Base-by-base conservation (phyloP, 2,797 vertebrate genomes). In the Erethizon dorsatum region DNA sequence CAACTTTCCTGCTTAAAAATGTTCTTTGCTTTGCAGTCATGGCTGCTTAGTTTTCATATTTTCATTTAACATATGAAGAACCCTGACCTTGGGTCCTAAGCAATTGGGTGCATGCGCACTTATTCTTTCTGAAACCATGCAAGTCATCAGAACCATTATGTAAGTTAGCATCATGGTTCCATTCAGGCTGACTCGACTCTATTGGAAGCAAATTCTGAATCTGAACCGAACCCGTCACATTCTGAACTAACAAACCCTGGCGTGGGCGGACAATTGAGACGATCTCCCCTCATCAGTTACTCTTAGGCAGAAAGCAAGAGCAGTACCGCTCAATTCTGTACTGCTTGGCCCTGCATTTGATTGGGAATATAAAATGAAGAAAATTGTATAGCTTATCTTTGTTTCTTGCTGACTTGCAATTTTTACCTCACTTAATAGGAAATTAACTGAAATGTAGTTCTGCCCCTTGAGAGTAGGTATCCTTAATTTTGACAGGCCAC, bases 341-440 rank as follows among this genome's bases (percentile, higher is more conserved):
- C 71, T 77, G 41, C 75, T 82, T 33, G 50, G 28, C 6, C 50
- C 54, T 88, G 17, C 8, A 0, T 61, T 83, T 83, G 18, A 47
- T 41, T 45, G 45, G 79, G n/a, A 91, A 86, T 50, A 65, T 69
- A 91, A 77, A 65, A 31, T 22, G 52, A 71, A 89, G 59, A 15
- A 24, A 92, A 78, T 24, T 9, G 6, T 26, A 17, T 6, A 91
- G 61, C 37, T 8, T 50, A 73, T 45, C 13, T 86, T 63, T 83
- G 24, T 63, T 96, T 94, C 94, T 92, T 90, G 65, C 83, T 95
- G 91, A 95, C 86, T 95, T 90, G 83, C 54, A 79, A 47, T 95
- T 96, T 97, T 92, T 92, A 47, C 83, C 87, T 95, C 50, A 79
- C 37, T 97, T 80, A 94, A 95, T 88, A 93, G 77, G 82, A 94